These are phyloP conservation scores for Seira musarum DNA, from an alignment of 2,888 invertebrate species.

Conservation along the genomic window DNA sequence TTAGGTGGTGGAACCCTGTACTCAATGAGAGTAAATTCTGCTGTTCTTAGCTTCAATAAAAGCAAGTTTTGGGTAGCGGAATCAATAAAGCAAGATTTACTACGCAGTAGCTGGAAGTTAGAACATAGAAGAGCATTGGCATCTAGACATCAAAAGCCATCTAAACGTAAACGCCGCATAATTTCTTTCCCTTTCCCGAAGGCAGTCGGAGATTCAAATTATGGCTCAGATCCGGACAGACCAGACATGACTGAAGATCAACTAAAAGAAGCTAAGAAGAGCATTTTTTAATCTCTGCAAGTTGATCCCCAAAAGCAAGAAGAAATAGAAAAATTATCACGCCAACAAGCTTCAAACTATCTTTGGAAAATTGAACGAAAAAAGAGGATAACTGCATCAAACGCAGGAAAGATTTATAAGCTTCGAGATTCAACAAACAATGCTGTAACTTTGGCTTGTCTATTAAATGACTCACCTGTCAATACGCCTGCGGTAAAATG, in stretches of 20 bases:
- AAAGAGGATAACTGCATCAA: conserved; percentile 23
- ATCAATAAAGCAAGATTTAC: neutral
- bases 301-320: neutral
- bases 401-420: neutral
- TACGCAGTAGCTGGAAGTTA: too few species aligned
- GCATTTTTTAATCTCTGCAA: neutral
- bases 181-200: neutral
- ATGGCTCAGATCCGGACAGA: conserved; percentile 6
- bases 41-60: conserved; percentile 23
- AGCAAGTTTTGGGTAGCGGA: neutral
- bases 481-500: neutral
- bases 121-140: neutral
- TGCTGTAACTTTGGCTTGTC: neutral
- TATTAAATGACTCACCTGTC: too few species aligned
- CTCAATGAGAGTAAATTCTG: neutral
- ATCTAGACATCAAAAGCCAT: neutral
- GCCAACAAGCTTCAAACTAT: neutral
- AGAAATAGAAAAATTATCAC: neutral
- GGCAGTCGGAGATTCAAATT: conserved; percentile 18
- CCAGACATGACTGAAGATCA: conserved; percentile 9
- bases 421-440: conserved; percentile 15
- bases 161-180: neutral
- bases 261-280: neutral
- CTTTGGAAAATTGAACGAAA: neutral
- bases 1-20: conserved; percentile 11